A percentile compares a stretch with the other conserved stretches of the same genome.
Conservation (phyloP, 2,888 invertebrate species). For the Crematogaster levior region DNA sequence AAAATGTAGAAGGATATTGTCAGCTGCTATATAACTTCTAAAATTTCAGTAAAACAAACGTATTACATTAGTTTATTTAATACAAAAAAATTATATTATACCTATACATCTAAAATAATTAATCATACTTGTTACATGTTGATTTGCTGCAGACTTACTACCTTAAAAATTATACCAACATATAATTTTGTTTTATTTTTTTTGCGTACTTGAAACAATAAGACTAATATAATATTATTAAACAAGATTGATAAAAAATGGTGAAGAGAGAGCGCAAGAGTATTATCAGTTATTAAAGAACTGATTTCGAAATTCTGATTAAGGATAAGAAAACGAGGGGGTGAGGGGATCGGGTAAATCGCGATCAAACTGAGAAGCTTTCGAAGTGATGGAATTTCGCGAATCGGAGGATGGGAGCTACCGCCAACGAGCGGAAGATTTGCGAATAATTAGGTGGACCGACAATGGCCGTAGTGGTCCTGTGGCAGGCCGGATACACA, state of each 20-base stretch:
- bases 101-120: background rate
- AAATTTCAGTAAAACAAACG: background rate
- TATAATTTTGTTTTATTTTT: background rate
- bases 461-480: conserved; percentile 78
- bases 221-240: background rate
- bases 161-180: too few relatives aligned
- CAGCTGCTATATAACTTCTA: background rate
- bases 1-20: background rate
- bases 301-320: background rate
- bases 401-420: conserved; percentile 55
- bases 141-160: background rate
- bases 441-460: conserved; percentile 82
- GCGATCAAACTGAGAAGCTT: conserved; percentile 45
- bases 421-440: conserved; percentile 77
- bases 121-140: background rate
- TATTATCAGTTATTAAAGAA: conserved; percentile 19
- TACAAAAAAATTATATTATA: background rate
- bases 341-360: conserved; percentile 55
- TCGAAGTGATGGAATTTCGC: conserved; percentile 64
- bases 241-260: background rate
- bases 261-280: background rate
- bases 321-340: background rate
- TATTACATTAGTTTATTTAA: background rate
- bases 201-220: background rate
- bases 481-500: conserved; percentile 80